phyloP scores from a whole-genome alignment of 2,797 vertebrate genomes.

The Vultur gryphus region DNA sequence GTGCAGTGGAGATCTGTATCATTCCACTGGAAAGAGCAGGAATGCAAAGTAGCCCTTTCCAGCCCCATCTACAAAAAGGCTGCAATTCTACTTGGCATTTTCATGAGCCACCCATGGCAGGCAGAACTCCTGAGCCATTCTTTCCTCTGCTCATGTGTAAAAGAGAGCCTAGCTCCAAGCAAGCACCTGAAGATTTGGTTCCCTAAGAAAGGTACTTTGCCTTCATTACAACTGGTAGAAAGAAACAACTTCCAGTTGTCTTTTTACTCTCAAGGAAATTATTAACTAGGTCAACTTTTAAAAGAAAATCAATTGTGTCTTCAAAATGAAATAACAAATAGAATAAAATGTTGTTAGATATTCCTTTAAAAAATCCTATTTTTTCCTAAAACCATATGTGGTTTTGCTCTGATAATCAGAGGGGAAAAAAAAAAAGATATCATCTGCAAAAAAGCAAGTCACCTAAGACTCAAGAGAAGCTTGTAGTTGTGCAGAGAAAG shows the following conservation, averaged over 20 bases:
- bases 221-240: background rate
- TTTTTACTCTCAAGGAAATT: background rate
- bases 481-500: background rate
- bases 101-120: background rate
- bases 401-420: background rate
- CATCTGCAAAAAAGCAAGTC: background rate
- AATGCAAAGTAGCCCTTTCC: background rate
- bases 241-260: background rate
- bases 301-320: background rate
- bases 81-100: background rate
- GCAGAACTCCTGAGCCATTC: background rate
- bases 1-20: background rate
- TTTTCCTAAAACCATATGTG: background rate
- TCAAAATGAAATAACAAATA: background rate
- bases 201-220: background rate
- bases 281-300: background rate
- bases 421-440: fast-evolving
- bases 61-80: background rate
- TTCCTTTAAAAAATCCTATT: background rate
- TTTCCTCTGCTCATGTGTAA: background rate
- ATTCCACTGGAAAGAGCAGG: background rate
- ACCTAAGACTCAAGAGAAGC: background rate
- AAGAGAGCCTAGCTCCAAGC: background rate
- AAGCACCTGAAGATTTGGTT: background rate
- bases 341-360: background rate